Evolutionary conservation across 2,888 invertebrate genomes (phyloP).

Genomic region (Dryomyza anilis): DNA sequence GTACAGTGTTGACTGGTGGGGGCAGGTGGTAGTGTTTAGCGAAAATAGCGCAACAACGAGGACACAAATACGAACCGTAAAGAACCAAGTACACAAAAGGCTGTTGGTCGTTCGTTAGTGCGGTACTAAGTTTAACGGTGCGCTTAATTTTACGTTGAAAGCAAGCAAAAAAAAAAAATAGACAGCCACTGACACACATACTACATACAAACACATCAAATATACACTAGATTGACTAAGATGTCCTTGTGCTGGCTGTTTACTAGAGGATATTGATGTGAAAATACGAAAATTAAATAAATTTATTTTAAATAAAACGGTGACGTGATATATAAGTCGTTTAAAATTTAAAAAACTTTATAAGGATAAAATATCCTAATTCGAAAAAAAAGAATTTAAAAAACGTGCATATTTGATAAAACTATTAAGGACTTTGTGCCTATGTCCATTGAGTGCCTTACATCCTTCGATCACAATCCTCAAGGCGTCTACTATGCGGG

Average conservation of each 20-base stretch:
- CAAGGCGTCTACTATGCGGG: conserved; percentile 62
- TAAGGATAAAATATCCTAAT: too few species aligned
- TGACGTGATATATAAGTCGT: too few species aligned
- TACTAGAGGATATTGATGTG: too few species aligned
- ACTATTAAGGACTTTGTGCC: conserved; percentile 40
- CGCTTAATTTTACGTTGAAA: not conserved
- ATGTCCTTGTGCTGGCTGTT: not conserved
- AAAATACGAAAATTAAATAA: conserved; percentile 17
- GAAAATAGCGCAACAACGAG: conserved; percentile 5
- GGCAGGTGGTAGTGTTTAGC: not conserved
- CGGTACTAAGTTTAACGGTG: conserved; percentile 38
- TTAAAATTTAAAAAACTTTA: too few species aligned
- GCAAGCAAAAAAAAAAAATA: conserved; percentile 29
- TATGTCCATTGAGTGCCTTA: conserved; percentile 63
- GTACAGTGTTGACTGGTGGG: not conserved
- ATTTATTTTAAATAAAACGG: not conserved
- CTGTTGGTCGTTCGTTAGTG: conserved; percentile 54
- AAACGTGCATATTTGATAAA: too few species aligned
- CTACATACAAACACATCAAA: conserved; percentile 29
- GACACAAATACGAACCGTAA: conserved; percentile 2
- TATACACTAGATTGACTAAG: conserved; percentile 25
- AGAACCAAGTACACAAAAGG: conserved; percentile 41
- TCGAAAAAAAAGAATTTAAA: not conserved
- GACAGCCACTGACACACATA: too few species aligned
- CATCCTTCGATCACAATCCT: conserved; percentile 61